Evolutionary conservation across 2,888 invertebrate species (phyloP).

Genomic region (Malthinus seriepunctatus): DNA sequence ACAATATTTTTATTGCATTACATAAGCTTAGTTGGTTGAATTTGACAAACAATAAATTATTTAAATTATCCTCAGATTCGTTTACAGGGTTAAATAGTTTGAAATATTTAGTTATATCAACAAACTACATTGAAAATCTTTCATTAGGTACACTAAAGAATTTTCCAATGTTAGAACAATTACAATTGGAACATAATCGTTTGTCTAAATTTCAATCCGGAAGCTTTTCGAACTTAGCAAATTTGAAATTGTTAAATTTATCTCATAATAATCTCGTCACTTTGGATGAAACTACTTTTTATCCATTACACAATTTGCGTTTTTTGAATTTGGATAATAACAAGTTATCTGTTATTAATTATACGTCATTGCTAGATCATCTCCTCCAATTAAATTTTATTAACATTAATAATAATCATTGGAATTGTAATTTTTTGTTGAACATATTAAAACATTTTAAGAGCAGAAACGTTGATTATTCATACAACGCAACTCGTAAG

Average conservation of each 20-base stretch:
- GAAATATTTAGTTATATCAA: background rate
- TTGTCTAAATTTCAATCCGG: constrained; percentile 1
- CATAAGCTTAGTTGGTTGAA: background rate
- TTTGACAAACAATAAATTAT: background rate
- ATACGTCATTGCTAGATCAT: background rate
- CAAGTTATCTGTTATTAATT: background rate
- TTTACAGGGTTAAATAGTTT: background rate
- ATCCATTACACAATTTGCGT: background rate
- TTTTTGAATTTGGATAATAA: constrained; percentile 1
- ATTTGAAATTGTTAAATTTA: background rate
- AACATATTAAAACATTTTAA: background rate
- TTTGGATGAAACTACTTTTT: background rate
- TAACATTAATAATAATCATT: constrained; percentile 3
- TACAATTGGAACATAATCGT: constrained; percentile 2
- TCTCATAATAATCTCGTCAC: background rate
- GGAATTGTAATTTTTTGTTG: constrained; percentile 1
- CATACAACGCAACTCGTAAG: background rate
- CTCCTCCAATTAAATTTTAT: background rate
- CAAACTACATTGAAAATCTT: background rate
- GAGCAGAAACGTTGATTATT: background rate
- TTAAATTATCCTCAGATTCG: background rate
- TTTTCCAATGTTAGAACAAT: background rate
- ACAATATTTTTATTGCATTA: background rate
- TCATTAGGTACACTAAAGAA: background rate
- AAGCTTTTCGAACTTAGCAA: constrained; percentile 1